phyloP scores from a whole-genome alignment of 2,888 invertebrate genomes.

The Drosophila pseudotakahashii region DNA sequence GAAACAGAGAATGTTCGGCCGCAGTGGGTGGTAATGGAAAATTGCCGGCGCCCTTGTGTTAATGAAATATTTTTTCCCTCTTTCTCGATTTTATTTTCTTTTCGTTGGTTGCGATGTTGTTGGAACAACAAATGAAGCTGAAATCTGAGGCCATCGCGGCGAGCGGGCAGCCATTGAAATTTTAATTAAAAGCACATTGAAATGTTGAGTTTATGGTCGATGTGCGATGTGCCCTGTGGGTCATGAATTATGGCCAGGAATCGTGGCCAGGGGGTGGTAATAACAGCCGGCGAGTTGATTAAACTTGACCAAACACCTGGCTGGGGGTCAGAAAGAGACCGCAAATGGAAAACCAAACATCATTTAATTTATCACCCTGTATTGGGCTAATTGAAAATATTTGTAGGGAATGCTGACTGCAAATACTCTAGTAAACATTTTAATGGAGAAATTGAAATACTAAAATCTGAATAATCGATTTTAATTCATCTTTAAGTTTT shows the following conservation, averaged over 20 bases:
- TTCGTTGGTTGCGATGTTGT: slow-evolving; percentile 15
- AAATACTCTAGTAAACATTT: slow-evolving; percentile 4
- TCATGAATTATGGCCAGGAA: slow-evolving; percentile 59
- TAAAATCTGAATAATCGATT: no score
- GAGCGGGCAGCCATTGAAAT: slow-evolving; percentile 52
- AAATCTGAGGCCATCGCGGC: slow-evolving; percentile 16
- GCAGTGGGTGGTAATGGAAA: slow-evolving; percentile 68
- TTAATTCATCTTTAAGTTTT: no score
- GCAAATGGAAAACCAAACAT: slow-evolving; percentile 56
- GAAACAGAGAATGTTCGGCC: slow-evolving; percentile 21
- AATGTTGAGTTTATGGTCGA: slow-evolving; percentile 67
- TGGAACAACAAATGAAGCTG: slow-evolving; percentile 33
- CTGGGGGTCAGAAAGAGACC: slow-evolving; percentile 29
- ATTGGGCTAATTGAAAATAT: slow-evolving; percentile 23
- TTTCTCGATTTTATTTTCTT: slow-evolving; percentile 17
- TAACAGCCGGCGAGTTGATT: slow-evolving; percentile 55
- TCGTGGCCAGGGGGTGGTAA: slow-evolving; percentile 20
- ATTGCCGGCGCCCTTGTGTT: slow-evolving; percentile 66
- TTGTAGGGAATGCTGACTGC: background rate
- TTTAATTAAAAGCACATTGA: slow-evolving; percentile 76
- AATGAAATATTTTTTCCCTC: slow-evolving; percentile 52
- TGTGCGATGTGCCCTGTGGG: slow-evolving; percentile 60
- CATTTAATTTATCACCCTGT: slow-evolving; percentile 47
- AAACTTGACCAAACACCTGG: slow-evolving; percentile 63
- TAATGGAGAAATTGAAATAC: background rate